A percentile compares a stretch with the other conserved stretches of the same genome.
phyloP scores from a whole-genome alignment of 2,113 vertebrate genomes.

The Lates calcarifer region DNA sequence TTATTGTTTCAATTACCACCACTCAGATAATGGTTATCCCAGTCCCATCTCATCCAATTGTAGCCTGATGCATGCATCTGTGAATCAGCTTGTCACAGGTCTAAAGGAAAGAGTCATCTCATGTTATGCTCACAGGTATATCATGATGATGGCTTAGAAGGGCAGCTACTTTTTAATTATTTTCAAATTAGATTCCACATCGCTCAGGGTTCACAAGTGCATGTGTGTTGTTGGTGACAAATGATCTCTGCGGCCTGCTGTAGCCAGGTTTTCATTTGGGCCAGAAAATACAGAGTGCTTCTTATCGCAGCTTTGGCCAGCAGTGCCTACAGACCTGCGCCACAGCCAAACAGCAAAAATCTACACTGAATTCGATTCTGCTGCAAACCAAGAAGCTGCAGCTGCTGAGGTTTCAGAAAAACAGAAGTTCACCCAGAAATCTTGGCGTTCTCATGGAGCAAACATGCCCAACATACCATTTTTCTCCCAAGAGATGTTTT shows the following conservation, averaged over 20 bases:
- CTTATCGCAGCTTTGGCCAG: constrained; percentile 14
- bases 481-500: constrained; percentile 4
- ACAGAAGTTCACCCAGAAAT: not conserved
- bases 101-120: constrained; percentile 20
- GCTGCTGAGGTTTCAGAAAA: constrained; percentile 19
- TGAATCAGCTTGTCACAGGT: constrained; percentile 45
- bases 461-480: constrained; percentile 12
- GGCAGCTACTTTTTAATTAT: constrained; percentile 46
- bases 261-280: constrained; percentile 35
- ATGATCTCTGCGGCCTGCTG: constrained; percentile 19
- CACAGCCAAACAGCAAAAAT: not conserved
- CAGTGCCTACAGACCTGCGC: not conserved
- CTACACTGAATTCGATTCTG: constrained; percentile 20
- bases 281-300: constrained; percentile 13
- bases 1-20: constrained; percentile 80
- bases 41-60: constrained; percentile 51
- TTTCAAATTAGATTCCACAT: constrained; percentile 36
- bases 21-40: constrained; percentile 70
- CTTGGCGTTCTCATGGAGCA: not conserved
- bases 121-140: constrained; percentile 42
- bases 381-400: constrained; percentile 22
- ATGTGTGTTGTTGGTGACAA: constrained; percentile 8
- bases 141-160: not conserved
- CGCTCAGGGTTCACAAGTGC: not conserved
- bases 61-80: constrained; percentile 46